Evolutionary conservation across 2,797 vertebrate species (phyloP).

Genomic region (Xenentodon cancila): DNA sequence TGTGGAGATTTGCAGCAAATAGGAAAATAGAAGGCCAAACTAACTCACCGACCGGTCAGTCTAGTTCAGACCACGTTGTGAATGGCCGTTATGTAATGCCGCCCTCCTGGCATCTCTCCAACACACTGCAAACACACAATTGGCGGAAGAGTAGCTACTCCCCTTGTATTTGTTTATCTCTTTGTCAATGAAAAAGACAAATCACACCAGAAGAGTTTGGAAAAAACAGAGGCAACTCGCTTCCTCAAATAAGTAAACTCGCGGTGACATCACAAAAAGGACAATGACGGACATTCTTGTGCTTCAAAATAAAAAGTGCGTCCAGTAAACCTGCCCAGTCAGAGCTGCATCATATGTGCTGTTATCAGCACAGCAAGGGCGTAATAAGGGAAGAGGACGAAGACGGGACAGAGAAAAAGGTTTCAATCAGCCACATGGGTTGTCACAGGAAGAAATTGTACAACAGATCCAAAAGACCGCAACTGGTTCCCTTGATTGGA

Average conservation of each 20-base stretch:
- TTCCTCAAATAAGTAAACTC: constrained; percentile 43
- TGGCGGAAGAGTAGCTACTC: constrained; percentile 46
- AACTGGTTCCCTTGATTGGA: constrained; percentile 45
- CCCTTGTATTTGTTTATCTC: constrained; percentile 54
- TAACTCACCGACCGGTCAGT: constrained; percentile 22
- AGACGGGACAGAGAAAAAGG: constrained; percentile 3
- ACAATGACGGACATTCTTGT: constrained; percentile 61
- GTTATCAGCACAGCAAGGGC: constrained; percentile 9
- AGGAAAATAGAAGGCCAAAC: constrained; percentile 14
- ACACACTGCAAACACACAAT: constrained; percentile 62
- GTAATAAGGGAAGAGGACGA: constrained; percentile 15
- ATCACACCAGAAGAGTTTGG: constrained; percentile 32
- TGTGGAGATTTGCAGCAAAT: constrained; percentile 5
- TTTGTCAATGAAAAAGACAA: constrained; percentile 50
- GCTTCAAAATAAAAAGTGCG: constrained; percentile 37
- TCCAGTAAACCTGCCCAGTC: constrained; percentile 18
- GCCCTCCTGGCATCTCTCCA: constrained; percentile 11
- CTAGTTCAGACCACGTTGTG: constrained; percentile 51
- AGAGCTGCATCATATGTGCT: neutral
- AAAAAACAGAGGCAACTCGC: constrained; percentile 34
- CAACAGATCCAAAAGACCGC: constrained; percentile 30
- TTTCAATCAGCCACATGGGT: neutral
- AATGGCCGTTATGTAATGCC: constrained; percentile 59
- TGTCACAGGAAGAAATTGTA: neutral
- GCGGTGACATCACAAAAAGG: constrained; percentile 35